Conservation (phyloP, 2,888 invertebrate genomes). For the Melieria picta region DNA sequence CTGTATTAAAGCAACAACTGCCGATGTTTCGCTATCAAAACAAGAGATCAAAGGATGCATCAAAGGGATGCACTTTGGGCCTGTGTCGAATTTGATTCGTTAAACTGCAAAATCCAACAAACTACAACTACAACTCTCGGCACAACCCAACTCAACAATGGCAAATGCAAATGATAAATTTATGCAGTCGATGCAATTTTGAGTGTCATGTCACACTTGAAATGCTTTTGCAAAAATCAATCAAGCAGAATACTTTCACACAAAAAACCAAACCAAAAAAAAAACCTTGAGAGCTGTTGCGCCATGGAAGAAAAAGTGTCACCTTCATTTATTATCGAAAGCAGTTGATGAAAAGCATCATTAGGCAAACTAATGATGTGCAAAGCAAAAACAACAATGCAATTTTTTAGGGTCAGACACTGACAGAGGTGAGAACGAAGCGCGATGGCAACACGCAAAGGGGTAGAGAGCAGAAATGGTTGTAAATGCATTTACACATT, state of each 20-base stretch:
- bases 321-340: conserved; percentile 1
- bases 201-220: conserved; percentile 33
- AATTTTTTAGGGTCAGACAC: neutral
- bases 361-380: conserved; percentile 21
- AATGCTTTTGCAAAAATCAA: conserved; percentile 25
- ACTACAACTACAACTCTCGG: no score
- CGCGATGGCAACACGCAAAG: neutral
- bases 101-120: no score
- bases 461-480: neutral
- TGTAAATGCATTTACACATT: conserved; percentile 12
- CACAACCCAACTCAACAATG: no score
- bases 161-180: no score
- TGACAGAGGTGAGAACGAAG: neutral
- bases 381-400: neutral
- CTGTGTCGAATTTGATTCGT: no score
- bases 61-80: no score
- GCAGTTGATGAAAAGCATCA: conserved; percentile 22
- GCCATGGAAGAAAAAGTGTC: neutral
- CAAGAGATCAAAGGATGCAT: no score
- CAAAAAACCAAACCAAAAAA: neutral
- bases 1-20: no score
- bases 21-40: no score
- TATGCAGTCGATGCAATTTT: conserved; percentile 4
- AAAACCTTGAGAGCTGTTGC: neutral
- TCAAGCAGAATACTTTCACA: conserved; percentile 16